Evolutionary conservation across 2,113 vertebrate species (phyloP).

Genomic region (Azemiops feae): DNA sequence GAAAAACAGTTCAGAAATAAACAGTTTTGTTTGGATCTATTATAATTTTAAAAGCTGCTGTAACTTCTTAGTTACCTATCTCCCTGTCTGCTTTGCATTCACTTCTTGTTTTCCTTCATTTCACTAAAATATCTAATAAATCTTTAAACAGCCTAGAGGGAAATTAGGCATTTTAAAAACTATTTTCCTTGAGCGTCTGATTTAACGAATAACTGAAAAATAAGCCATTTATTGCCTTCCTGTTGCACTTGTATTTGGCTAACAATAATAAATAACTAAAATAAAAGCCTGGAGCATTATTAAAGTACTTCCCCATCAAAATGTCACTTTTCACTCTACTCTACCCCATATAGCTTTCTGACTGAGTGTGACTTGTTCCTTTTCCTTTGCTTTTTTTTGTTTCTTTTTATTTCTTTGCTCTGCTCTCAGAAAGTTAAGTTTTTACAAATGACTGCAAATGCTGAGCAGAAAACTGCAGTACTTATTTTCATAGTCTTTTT

Average conservation of each 20-base stretch:
- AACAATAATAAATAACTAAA: constrained; percentile 7
- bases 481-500: rapidly evolving
- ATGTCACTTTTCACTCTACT: neutral
- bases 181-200: neutral
- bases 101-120: neutral
- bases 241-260: neutral
- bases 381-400: neutral
- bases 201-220: neutral
- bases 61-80: neutral
- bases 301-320: neutral
- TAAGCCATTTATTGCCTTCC: constrained; percentile 11
- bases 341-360: neutral
- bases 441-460: constrained; percentile 14
- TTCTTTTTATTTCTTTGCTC: constrained; percentile 3
- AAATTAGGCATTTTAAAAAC: neutral
- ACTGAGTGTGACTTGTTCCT: rapidly evolving
- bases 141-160: neutral
- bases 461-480: neutral
- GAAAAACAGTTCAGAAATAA: neutral
- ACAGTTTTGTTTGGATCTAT: neutral
- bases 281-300: neutral
- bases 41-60: neutral
- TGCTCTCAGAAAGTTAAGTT: neutral
- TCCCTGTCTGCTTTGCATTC: neutral
- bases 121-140: rapidly evolving